Base-by-base conservation (phyloP, 2,113 vertebrate species). In the Callochromis pleurospilus region DNA sequence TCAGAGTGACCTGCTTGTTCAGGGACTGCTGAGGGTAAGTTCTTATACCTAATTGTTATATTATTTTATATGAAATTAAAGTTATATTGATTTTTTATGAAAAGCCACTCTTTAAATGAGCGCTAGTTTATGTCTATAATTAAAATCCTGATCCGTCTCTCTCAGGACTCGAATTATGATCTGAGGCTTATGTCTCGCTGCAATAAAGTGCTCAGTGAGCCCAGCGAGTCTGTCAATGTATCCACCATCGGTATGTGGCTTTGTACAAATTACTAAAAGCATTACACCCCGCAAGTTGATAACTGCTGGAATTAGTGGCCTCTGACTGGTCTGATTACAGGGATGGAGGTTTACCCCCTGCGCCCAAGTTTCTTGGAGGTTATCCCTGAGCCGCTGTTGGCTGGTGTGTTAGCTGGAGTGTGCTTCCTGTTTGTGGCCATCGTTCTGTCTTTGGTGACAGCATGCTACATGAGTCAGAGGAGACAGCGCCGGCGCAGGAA, bases 401-500 rank as follows among this genome's bases (percentile, higher is more conserved):
- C 98, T 0, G 98, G 98, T 3, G 95, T 99, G 85, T 94, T 99
- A 5, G 98, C 96, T 0, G 98, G 98, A 2, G 95, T 97, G 90
- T 98, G 98, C 93, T 99, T 99, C 93, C 97, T 99, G 86, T 97
- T 97, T 70, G 93, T 97, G 80, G 97, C 98, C 1, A 95, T 99
- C 83, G 90, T 98, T 85, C 96, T 99, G 80, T 98, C 98, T 70
- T 87, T 98, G 85, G 92, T 96, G 92, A 97, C 97, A 0, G 98
- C 97, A 8, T 99, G 98, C 93, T 89, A 97, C 86, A 97, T 98
- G 97, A 98, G 96, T 91, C 96, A 96, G n/a, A 96, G 96, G 80
- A 96, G 97, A 8, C 95, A 92, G 0, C 91, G 86, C 0, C 88
- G 90, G 5, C 94, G 87, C 54, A 90, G 89, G 55, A 96, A 96